Conservation (phyloP, 2,888 invertebrate species). For the Leucoma salicis region DNA sequence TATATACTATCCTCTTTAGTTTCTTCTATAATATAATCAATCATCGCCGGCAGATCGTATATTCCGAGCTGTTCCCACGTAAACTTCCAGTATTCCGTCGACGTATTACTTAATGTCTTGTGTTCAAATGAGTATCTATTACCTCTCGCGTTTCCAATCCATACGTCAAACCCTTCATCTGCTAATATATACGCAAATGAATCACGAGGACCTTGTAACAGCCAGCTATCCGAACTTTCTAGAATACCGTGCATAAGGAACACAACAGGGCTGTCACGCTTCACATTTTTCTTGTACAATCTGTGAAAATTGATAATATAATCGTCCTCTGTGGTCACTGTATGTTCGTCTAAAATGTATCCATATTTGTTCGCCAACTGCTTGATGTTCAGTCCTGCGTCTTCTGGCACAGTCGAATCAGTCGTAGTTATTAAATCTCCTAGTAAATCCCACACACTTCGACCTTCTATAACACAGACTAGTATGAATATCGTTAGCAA, state of each 20-base stretch:
- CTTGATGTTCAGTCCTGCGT: conserved; percentile 47
- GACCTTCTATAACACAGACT: neutral
- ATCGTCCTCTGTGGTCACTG: conserved; percentile 54
- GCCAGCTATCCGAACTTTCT: conserved; percentile 51
- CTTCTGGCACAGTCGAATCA: conserved; percentile 32
- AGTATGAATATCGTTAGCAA: conserved; percentile 10
- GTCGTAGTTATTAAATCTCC: conserved; percentile 14
- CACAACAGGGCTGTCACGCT: conserved; percentile 60
- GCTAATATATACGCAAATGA: conserved; percentile 84
- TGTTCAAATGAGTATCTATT: conserved; percentile 74
- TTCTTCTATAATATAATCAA: conserved; percentile 80
- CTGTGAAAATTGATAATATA: conserved; percentile 59
- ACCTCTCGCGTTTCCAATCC: conserved; percentile 92
- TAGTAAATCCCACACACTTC: conserved; percentile 20
- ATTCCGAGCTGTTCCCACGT: conserved; percentile 89
- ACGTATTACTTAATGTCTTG: conserved; percentile 23
- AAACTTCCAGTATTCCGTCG: conserved; percentile 58
- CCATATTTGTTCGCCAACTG: conserved; percentile 48
- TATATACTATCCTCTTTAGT: conserved; percentile 79
- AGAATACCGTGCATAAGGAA: conserved; percentile 91
- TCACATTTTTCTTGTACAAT: conserved; percentile 35
- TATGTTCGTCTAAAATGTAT: conserved; percentile 53
- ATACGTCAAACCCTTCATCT: conserved; percentile 86
- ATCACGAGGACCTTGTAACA: conserved; percentile 83
- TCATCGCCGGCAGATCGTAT: conserved; percentile 87